Base-by-base conservation (phyloP, 2,888 invertebrate species). In the Agonopterix subpropinquella region DNA sequence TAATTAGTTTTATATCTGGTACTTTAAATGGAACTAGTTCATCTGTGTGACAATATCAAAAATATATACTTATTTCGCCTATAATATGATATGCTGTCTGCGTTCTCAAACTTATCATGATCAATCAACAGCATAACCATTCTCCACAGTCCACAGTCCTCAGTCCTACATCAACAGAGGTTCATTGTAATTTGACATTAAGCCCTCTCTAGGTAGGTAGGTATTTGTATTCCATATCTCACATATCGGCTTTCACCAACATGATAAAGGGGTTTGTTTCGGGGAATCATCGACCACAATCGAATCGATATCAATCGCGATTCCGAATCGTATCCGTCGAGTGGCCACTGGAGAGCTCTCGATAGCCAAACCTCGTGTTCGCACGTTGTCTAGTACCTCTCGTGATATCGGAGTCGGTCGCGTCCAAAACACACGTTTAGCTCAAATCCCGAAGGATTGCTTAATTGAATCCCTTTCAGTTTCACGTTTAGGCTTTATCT, bases 241-340 rank as follows among this genome's bases (percentile, higher is more conserved):
- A 5, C 28, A 28, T 28, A 28, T 44, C 43, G 50, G 46, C 51
- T 49, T 51, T 57, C 51, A 48, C 59, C 60, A 59, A 63, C 49
- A 59, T 63, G 59, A 62, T 64, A 59, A 69, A 70, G 65, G 58
- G 64, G 56, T 64, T 28, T 73, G 74, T 75, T 71, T 69, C 56
- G 58, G 61, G 61, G 64, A 65, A 62, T 62, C 61, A 61, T 58
- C 10, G 46, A 36, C 54, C 58, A 65, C 69, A 73, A 73, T 79
- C 76, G 72, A 77, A 42, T 11, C 13, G 11, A 42, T 11, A 11
- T 11, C 42, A 74, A 76, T 67, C 70, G 63, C 65, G 74, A 69
- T 67, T 78, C 65, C 67, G 73, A 77, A 71, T 79, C 79, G 70
- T 73, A 73, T 78, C 67, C 73, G 73, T 79, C 67, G 71, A 78